Evolutionary conservation across 2,888 invertebrate species (phyloP).

Genomic region (Eurytoma californica): DNA sequence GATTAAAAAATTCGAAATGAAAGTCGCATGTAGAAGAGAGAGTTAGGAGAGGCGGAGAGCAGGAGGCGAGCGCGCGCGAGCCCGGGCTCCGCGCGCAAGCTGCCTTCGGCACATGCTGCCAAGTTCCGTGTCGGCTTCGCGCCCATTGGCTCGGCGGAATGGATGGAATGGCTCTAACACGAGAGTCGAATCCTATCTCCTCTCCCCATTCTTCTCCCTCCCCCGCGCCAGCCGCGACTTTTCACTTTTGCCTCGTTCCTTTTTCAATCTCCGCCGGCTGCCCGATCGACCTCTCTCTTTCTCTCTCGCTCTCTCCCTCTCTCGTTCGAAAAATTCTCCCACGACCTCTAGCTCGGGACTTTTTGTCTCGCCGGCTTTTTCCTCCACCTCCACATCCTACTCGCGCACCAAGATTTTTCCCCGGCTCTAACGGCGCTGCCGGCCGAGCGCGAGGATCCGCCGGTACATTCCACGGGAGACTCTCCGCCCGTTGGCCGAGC

Average conservation of each 20-base stretch:
- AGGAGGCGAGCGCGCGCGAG: slow-evolving; percentile 17
- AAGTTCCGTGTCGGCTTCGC: slow-evolving; percentile 51
- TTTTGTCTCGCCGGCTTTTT: background rate
- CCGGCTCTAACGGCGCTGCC: background rate
- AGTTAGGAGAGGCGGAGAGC: slow-evolving; percentile 11
- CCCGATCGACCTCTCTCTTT: background rate
- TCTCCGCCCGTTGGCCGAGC: slow-evolving; percentile 60
- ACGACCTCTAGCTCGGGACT: background rate
- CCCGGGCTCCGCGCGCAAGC: slow-evolving; percentile 38
- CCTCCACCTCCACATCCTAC: background rate
- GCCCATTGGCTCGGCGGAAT: slow-evolving; percentile 55
- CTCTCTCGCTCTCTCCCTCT: background rate
- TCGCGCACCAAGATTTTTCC: slow-evolving; percentile 7
- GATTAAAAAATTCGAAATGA: slow-evolving; percentile 57
- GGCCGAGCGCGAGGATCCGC: slow-evolving; percentile 28
- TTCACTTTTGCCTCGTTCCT: slow-evolving; percentile 38
- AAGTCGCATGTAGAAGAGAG: slow-evolving; percentile 51
- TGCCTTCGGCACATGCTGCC: slow-evolving; percentile 51
- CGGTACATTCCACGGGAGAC: slow-evolving; percentile 51
- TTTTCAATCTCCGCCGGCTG: slow-evolving; percentile 26
- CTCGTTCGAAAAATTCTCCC: slow-evolving; percentile 8
- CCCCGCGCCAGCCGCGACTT: slow-evolving; percentile 16
- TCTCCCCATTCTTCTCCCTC: slow-evolving; percentile 9
- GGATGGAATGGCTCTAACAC: slow-evolving; percentile 55
- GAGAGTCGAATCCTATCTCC: slow-evolving; percentile 48